Conservation (phyloP, 2,113 vertebrate species). For the Zosterops pallidus region DNA sequence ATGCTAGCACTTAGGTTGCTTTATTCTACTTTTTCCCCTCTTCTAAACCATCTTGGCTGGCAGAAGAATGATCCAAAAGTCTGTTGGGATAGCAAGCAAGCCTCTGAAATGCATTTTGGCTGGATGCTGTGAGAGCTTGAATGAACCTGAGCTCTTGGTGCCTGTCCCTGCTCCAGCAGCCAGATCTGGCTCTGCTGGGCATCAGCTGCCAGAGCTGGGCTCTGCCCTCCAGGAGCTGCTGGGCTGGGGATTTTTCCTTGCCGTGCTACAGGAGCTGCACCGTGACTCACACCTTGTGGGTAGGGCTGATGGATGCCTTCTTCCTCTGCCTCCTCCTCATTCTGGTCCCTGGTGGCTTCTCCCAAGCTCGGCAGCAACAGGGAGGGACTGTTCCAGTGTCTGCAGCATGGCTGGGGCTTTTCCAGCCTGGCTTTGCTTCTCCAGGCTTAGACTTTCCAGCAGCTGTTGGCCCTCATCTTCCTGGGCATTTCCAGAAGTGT, state of each 20-base stretch:
- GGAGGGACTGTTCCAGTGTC: not conserved
- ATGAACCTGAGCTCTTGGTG: not conserved
- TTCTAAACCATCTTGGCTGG: not conserved
- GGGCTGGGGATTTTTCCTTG: not conserved
- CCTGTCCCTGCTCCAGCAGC: not conserved
- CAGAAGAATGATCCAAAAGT: not conserved
- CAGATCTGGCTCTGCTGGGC: not conserved
- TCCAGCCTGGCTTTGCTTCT: not conserved
- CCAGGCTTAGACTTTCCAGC: not conserved
- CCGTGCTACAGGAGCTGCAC: not conserved
- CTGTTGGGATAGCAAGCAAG: not conserved
- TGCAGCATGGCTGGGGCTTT: fast-evolving
- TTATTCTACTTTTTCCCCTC: fast-evolving
- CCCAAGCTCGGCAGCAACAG: fast-evolving
- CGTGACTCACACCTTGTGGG: not conserved
- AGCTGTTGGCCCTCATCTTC: not conserved
- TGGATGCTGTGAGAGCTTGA: not conserved
- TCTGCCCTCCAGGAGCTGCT: not conserved
- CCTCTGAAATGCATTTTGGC: not conserved
- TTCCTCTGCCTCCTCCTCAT: not conserved
- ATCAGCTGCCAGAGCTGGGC: not conserved
- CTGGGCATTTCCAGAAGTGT: not conserved
- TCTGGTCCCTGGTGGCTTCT: not conserved
- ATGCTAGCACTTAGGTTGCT: not conserved
- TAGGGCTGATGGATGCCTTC: constrained; percentile 2